These are phyloP conservation scores for Pagrus major DNA, from an alignment of 2,113 vertebrate species.

Conservation along the genomic window DNA sequence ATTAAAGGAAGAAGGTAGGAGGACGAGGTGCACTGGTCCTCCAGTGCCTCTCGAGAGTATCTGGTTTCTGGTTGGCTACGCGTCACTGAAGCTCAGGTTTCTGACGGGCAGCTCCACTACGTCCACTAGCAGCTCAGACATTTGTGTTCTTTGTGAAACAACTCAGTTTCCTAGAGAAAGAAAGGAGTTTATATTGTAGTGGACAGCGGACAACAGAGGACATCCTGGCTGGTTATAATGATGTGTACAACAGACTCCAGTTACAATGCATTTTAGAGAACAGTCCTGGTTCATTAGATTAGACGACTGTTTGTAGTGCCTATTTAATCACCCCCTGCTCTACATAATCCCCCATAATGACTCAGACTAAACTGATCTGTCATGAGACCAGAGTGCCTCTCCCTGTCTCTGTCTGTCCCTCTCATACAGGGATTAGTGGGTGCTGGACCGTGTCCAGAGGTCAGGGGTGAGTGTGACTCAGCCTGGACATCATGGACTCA, in stretches of 20 bases:
- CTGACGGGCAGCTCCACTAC: slow-evolving; percentile 49
- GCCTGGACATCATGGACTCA: slow-evolving; percentile 11
- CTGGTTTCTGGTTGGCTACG: slow-evolving; percentile 64
- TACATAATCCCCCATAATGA: slow-evolving; percentile 58
- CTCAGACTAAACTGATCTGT: slow-evolving; percentile 52
- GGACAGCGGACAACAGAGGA: too few species aligned
- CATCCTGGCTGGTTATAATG: neutral
- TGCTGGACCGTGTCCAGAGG: slow-evolving; percentile 27
- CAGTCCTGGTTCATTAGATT: slow-evolving; percentile 25
- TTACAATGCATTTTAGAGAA: slow-evolving; percentile 21
- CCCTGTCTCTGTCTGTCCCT: slow-evolving; percentile 12
- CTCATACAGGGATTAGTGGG: slow-evolving; percentile 46
- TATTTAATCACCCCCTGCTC: slow-evolving; percentile 49
- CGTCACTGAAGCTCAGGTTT: slow-evolving; percentile 71
- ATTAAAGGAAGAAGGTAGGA: slow-evolving; percentile 41
- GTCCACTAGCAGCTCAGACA: slow-evolving; percentile 12
- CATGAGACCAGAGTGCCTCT: slow-evolving; percentile 28
- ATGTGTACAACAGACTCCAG: neutral
- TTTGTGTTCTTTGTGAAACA: slow-evolving; percentile 3
- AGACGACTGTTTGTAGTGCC: slow-evolving; percentile 17
- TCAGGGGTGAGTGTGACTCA: slow-evolving; percentile 38
- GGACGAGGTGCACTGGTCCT: slow-evolving; percentile 57
- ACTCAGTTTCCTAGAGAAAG: neutral
- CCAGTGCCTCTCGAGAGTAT: slow-evolving; percentile 70
- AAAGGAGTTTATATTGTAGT: neutral